Evolutionary conservation across 2,888 invertebrate genomes (phyloP).

Genomic region (Caenorhabditis parvicauda): DNA sequence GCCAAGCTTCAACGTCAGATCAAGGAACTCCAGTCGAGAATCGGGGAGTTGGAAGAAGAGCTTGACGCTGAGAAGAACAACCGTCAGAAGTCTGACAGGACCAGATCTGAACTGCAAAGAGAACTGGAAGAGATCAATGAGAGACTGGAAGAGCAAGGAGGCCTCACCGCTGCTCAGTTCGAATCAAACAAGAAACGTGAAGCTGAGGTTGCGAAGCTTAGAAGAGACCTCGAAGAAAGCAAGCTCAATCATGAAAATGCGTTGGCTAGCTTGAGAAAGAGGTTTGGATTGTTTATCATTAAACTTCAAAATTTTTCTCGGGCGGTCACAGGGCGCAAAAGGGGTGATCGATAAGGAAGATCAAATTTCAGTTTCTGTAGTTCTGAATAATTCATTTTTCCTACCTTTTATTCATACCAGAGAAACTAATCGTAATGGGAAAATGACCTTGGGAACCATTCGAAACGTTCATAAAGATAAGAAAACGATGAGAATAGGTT

Average conservation of each 20-base stretch:
- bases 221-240: conserved; percentile 80
- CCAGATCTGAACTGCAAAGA: conserved; percentile 85
- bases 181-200: conserved; percentile 99
- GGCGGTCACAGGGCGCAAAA: too few species aligned
- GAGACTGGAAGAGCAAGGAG: conserved; percentile 91
- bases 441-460: too few species aligned
- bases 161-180: conserved; percentile 90
- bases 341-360: too few species aligned
- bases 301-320: too few species aligned
- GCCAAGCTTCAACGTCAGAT: conserved; percentile 68
- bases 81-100: conserved; percentile 78
- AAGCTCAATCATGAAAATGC: conserved; percentile 98
- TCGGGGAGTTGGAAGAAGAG: conserved; percentile 98
- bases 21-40: conserved; percentile 58
- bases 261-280: conserved; percentile 93
- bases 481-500: too few species aligned
- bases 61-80: conserved; percentile 81
- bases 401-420: too few species aligned
- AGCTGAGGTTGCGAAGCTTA: conserved; percentile 91
- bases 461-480: too few species aligned
- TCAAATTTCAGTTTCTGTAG: too few species aligned
- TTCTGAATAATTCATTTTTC: too few species aligned
- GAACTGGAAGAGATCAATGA: conserved; percentile 90
- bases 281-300: too few species aligned
- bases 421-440: too few species aligned